Percentiles rank a stretch among this genome's conserved stretches.
phyloP scores from a whole-genome alignment of 37 sponge, comb jelly and placozoan species.

The Lycopodina hypogea region DNA sequence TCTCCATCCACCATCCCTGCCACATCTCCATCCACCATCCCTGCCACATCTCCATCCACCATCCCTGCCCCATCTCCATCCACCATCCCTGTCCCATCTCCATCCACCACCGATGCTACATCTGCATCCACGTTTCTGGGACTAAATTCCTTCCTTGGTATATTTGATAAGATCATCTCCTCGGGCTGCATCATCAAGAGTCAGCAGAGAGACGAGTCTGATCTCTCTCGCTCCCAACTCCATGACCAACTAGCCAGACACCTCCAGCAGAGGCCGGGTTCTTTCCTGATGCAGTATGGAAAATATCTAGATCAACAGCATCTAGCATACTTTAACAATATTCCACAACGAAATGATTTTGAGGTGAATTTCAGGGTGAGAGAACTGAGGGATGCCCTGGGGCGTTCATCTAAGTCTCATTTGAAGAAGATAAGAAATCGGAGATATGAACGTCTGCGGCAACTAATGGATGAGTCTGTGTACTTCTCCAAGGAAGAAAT shows the following conservation, averaged over 20 bases:
- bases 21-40: too few species aligned
- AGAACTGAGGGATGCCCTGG: constrained; percentile 27
- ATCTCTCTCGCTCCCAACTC: constrained; percentile 63
- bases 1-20: neutral
- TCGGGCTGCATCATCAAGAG: constrained; percentile 57
- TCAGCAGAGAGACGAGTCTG: constrained; percentile 84
- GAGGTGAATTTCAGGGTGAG: constrained; percentile 52
- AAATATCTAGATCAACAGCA: constrained; percentile 39
- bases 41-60: neutral
- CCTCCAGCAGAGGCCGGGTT: constrained; percentile 31
- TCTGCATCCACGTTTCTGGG: neutral
- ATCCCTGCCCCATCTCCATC: neutral
- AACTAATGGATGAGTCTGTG: constrained; percentile 44
- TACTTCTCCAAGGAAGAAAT: constrained; percentile 80
- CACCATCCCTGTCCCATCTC: neutral
- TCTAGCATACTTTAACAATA: constrained; percentile 48
- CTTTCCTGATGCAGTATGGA: constrained; percentile 78
- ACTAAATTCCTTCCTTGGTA: neutral
- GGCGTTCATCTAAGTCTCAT: neutral
- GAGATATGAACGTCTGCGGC: constrained; percentile 52
- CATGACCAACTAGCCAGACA: constrained; percentile 15
- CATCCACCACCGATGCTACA: neutral
- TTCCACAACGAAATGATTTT: constrained; percentile 26
- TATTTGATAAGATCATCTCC: constrained; percentile 40
- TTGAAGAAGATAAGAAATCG: constrained; percentile 48